phyloP scores from a whole-genome alignment of 2,113 vertebrate species.

The Grallaria varia region DNA sequence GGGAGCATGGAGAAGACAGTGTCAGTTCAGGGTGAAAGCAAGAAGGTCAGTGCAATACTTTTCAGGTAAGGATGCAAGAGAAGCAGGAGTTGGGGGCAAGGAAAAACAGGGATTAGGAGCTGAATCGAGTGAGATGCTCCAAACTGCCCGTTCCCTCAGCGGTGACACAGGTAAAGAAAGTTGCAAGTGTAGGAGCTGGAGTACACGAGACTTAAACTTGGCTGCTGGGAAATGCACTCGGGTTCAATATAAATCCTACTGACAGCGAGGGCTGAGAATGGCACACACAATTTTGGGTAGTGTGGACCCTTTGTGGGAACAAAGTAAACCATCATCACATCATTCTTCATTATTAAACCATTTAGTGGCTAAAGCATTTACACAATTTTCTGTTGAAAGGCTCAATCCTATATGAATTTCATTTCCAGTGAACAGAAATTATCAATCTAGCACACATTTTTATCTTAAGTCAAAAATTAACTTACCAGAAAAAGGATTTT shows the following conservation, averaged over 20 bases:
- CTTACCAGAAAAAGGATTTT: conserved; percentile 91
- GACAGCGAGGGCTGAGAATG: neutral
- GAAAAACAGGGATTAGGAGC: neutral
- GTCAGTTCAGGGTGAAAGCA: conserved; percentile 51
- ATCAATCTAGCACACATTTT: neutral
- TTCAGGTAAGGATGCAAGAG: conserved; percentile 14
- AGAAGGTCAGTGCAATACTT: neutral
- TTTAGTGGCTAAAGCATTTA: neutral
- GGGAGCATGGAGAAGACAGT: conserved; percentile 59
- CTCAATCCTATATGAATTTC: neutral
- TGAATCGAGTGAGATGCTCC: neutral
- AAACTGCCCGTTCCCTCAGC: neutral
- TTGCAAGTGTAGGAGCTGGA: neutral
- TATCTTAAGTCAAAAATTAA: conserved; percentile 44
- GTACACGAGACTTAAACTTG: neutral
- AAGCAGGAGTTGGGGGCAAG: neutral
- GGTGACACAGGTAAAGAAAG: neutral
- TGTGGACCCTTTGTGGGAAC: neutral
- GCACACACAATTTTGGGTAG: neutral
- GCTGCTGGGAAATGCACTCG: neutral
- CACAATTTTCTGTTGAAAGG: neutral
- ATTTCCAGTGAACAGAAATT: neutral
- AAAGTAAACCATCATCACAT: neutral
- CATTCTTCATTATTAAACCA: neutral
- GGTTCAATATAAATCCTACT: neutral